These are phyloP conservation scores for Anguilla marmorata DNA, from an alignment of 2,797 vertebrate species.

Conservation along the genomic window DNA sequence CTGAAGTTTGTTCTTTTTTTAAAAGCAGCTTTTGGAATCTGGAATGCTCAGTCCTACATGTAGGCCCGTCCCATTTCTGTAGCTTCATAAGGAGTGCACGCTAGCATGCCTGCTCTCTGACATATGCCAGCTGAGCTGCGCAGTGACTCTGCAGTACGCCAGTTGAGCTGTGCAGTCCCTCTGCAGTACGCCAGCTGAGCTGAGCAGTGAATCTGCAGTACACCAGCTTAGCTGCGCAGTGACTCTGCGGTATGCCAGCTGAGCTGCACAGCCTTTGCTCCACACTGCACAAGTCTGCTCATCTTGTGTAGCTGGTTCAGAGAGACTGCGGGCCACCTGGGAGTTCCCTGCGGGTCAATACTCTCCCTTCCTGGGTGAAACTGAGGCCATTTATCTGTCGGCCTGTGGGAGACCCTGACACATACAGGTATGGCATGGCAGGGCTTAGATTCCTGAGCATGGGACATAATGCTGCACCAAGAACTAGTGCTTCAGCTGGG, in stretches of 20 bases:
- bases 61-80: neutral
- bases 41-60: neutral
- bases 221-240: neutral
- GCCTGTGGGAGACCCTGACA: neutral
- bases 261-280: neutral
- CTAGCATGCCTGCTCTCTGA: neutral
- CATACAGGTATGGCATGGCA: neutral
- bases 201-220: neutral
- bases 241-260: neutral
- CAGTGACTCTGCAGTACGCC: neutral
- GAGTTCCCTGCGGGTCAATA: neutral
- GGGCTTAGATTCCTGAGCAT: neutral
- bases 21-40: neutral
- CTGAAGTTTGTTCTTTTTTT: neutral
- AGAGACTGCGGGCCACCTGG: neutral
- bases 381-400: neutral
- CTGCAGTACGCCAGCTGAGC: neutral
- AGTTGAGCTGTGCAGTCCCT: neutral
- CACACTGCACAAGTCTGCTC: neutral
- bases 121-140: neutral
- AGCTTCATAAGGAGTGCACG: neutral
- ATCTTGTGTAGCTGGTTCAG: neutral
- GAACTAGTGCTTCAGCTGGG: neutral
- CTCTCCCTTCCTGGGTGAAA: neutral
- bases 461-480: neutral